These are phyloP conservation scores for Cyanoramphus novaezelandiae DNA, from an alignment of 2,113 vertebrate species.

Conservation along the genomic window DNA sequence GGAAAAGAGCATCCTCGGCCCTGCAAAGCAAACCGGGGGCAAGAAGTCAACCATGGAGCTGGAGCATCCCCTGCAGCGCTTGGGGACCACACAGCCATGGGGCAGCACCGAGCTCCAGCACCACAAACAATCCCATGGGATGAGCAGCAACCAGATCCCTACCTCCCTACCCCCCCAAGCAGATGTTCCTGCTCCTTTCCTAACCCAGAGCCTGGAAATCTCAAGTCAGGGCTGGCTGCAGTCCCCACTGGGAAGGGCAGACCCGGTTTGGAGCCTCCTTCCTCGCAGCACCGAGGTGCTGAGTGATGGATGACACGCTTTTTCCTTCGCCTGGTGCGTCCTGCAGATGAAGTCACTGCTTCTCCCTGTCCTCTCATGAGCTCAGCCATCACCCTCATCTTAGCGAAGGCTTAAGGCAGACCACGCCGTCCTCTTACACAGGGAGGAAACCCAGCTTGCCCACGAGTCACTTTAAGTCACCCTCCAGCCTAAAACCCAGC, in stretches of 20 bases:
- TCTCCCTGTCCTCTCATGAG: not conserved
- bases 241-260: not conserved
- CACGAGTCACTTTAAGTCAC: not conserved
- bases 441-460: not conserved
- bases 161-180: not conserved
- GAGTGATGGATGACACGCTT: not conserved
- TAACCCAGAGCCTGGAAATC: not conserved
- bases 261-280: not conserved
- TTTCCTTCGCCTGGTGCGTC: not conserved
- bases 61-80: not conserved
- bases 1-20: not conserved
- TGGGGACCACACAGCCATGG: rapidly evolving
- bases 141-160: not conserved
- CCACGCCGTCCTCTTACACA: not conserved
- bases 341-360: not conserved
- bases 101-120: not conserved
- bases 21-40: not conserved
- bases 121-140: not conserved
- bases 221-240: not conserved
- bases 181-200: not conserved
- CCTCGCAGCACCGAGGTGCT: not conserved
- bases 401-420: too few relatives aligned
- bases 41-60: not conserved
- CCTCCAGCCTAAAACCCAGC: not conserved
- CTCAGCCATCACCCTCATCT: not conserved